Conservation (phyloP, 2,797 vertebrate genomes). For the Enteromius paludinosus region DNA sequence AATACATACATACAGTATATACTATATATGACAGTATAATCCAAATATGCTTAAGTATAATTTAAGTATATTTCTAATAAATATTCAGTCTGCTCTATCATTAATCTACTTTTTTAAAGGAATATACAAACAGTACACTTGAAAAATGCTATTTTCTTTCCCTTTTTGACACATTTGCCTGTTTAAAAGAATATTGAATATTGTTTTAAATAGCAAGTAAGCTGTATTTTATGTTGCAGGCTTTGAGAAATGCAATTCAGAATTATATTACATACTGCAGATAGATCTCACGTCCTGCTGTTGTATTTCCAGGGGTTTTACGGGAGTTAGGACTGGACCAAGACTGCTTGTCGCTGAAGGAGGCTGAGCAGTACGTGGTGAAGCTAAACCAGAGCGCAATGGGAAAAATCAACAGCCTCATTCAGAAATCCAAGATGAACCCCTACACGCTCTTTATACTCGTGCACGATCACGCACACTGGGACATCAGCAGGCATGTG, state of each 20-base stretch:
- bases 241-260: not conserved
- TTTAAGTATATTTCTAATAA: conserved; percentile 3
- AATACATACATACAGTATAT: not conserved
- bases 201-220: not conserved
- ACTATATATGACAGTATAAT: not conserved
- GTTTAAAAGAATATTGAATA: not conserved
- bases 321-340: conserved; percentile 89
- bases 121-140: not conserved
- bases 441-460: conserved; percentile 93
- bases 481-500: conserved; percentile 89
- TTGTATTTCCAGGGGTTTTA: conserved; percentile 83
- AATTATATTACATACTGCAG: not conserved
- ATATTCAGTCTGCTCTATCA: not conserved
- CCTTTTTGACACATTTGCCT: not conserved
- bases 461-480: conserved; percentile 96
- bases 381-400: conserved; percentile 88
- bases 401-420: conserved; percentile 85
- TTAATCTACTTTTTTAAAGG: not conserved
- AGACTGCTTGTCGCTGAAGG: conserved; percentile 81
- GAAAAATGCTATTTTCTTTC: not conserved
- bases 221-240: not conserved
- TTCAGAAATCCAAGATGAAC: conserved; percentile 89
- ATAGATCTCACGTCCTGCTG: conserved; percentile 10
- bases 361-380: conserved; percentile 87
- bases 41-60: not conserved